Evolutionary conservation across 2,797 vertebrate genomes (phyloP).

Genomic region (Miichthys miiuy): DNA sequence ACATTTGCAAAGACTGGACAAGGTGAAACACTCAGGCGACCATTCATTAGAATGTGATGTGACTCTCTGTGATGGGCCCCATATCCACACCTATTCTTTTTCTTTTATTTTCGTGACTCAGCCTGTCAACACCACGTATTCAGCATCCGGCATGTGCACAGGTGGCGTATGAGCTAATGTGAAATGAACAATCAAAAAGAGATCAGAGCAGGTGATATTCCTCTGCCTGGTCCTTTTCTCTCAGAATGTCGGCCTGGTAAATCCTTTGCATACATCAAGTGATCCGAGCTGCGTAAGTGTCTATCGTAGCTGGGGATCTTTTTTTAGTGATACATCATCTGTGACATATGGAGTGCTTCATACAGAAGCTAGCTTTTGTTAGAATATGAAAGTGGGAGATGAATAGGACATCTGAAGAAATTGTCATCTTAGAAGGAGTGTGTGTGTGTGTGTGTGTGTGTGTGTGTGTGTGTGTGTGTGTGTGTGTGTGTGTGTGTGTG

Average conservation of each 20-base stretch:
- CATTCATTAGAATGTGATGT: slow-evolving; percentile 65
- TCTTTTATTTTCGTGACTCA: slow-evolving; percentile 34
- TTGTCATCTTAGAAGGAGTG: slow-evolving; percentile 11
- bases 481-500: slow-evolving; percentile 4
- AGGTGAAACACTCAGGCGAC: slow-evolving; percentile 19
- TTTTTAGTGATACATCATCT: slow-evolving; percentile 49
- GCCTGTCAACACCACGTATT: slow-evolving; percentile 45
- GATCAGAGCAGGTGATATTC: slow-evolving; percentile 72
- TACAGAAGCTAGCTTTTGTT: slow-evolving; percentile 55
- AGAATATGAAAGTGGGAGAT: slow-evolving; percentile 41
- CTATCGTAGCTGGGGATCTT: slow-evolving; percentile 43
- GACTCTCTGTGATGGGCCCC: slow-evolving; percentile 32
- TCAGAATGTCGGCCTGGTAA: slow-evolving; percentile 73
- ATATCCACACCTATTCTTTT: slow-evolving; percentile 35
- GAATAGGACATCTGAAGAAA: slow-evolving; percentile 59
- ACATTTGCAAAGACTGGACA: slow-evolving; percentile 49
- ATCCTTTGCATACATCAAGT: slow-evolving; percentile 77
- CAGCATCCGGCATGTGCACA: slow-evolving; percentile 59
- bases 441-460: background rate
- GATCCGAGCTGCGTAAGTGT: slow-evolving; percentile 59
- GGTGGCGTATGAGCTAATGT: slow-evolving; percentile 65
- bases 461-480: background rate
- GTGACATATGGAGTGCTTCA: slow-evolving; percentile 46
- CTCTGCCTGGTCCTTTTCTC: slow-evolving; percentile 55
- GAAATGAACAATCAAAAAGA: slow-evolving; percentile 82